These are phyloP conservation scores for Leptopilina syphax DNA, from an alignment of 2,888 invertebrate genomes.

Conservation along the genomic window DNA sequence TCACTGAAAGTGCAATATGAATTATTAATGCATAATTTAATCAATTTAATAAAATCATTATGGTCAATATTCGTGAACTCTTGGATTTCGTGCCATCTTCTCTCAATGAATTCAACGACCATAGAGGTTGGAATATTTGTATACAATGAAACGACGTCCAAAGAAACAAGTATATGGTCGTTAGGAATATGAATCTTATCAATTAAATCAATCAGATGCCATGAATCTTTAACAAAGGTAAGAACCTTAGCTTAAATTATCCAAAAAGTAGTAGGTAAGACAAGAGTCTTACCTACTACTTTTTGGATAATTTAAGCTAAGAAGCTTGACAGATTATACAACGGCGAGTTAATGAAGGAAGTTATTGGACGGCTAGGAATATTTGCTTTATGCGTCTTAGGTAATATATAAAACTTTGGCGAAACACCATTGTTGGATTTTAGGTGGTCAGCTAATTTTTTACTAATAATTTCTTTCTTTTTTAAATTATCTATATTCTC, in stretches of 20 bases:
- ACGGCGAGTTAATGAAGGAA: background rate
- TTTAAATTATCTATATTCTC: too few species aligned
- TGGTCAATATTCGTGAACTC: background rate
- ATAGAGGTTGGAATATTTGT: background rate
- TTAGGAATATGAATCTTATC: background rate
- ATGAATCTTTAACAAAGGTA: constrained; percentile 4
- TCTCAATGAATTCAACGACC: background rate
- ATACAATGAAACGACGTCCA: background rate
- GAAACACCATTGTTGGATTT: background rate
- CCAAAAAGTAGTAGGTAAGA: too few species aligned
- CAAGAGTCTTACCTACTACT: background rate
- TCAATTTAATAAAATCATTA: background rate
- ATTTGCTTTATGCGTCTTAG: background rate
- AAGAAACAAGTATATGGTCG: background rate
- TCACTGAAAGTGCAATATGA: background rate
- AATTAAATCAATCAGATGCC: background rate
- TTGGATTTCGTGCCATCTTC: background rate
- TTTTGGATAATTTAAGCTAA: background rate
- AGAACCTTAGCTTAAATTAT: too few species aligned
- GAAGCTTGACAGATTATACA: background rate
- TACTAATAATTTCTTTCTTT: too few species aligned
- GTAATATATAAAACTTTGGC: constrained; percentile 5
- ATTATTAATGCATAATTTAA: background rate
- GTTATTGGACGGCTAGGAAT: background rate
- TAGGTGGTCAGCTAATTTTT: background rate